Base-by-base conservation (phyloP, 1,140 invertebrate genomes). In the Brachionus manjavacas region DNA sequence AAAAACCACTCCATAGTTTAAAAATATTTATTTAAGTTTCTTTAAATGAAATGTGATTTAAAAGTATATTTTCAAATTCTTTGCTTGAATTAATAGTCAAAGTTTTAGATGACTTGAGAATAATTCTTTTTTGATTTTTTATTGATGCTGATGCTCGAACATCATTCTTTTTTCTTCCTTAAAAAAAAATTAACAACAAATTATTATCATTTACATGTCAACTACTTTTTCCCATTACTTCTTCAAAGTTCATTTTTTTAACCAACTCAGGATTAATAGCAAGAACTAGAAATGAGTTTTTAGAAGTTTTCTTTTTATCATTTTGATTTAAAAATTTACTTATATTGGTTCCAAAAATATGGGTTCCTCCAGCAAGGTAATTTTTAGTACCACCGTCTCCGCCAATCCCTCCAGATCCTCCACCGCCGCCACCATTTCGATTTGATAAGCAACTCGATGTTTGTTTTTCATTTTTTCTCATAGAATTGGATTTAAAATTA, bases 311-410 rank as follows among this genome's bases (percentile, higher is more conserved):
- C n/a, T 4, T n/a, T n/a, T 14, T 9, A 70, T 14, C n/a, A 12
- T 41, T 16, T 39, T 39, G 3, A 46, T 46, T 11, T 41, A 20
- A 9, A 41, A n/a, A 16, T 16, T 72, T 76, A 76, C 72, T 49
- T 28, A 76, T 76, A 52, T 76, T 76, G 0, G 72, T 76, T 25
- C 72, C 72, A 46, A 76, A 76, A 25, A 76, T 76, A 25, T 76
- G 72, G 41, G 72, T 76, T 11, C 72, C 72, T 14, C 41, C 43
- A 28, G 72, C 25, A 0, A 76, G 20, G 28, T 23, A 46, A 25
- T 46, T 49, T 49, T 49, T 49, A 52, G 72, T 25, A 1, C 72
- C 72, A 11, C 72, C 72, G 52, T 23, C 72, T 25, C 72, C 72
- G 8, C n/a, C 72, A 23, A 43, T 14, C 7, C 72, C 72, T 14